These are phyloP conservation scores for Nesoenas mayeri DNA, from an alignment of 2,113 vertebrate species.

Conservation along the genomic window DNA sequence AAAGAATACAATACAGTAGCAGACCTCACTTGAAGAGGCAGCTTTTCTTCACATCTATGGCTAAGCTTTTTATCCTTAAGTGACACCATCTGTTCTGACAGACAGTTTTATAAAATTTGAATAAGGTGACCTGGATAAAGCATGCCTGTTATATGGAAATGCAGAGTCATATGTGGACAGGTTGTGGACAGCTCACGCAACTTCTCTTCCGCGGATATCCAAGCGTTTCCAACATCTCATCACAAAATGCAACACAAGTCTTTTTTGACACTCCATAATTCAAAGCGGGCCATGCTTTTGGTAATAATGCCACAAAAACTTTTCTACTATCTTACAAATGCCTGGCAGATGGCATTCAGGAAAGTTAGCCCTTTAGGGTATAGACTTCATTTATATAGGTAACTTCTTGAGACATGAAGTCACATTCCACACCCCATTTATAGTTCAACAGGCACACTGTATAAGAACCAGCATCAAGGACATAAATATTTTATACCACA, in stretches of 20 bases:
- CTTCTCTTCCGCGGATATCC: not conserved
- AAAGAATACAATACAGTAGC: not conserved
- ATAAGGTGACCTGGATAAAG: constrained; percentile 49
- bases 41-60: constrained; percentile 64
- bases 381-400: not conserved
- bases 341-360: not conserved
- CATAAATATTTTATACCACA: not conserved
- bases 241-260: not conserved
- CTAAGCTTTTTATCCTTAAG: constrained; percentile 70
- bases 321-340: not conserved
- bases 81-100: constrained; percentile 67
- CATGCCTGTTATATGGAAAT: not conserved
- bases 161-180: fast-evolving
- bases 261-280: not conserved
- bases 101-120: constrained; percentile 62
- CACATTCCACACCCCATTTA: not conserved
- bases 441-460: fast-evolving
- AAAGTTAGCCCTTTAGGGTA: not conserved
- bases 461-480: not conserved
- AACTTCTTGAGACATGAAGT: not conserved
- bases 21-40: constrained; percentile 38
- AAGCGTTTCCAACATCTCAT: fast-evolving
- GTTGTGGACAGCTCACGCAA: not conserved
- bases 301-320: not conserved
- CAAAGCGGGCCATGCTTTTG: not conserved